phyloP scores from a whole-genome alignment of 2,797 vertebrate genomes.

The Lacerta viridis region DNA sequence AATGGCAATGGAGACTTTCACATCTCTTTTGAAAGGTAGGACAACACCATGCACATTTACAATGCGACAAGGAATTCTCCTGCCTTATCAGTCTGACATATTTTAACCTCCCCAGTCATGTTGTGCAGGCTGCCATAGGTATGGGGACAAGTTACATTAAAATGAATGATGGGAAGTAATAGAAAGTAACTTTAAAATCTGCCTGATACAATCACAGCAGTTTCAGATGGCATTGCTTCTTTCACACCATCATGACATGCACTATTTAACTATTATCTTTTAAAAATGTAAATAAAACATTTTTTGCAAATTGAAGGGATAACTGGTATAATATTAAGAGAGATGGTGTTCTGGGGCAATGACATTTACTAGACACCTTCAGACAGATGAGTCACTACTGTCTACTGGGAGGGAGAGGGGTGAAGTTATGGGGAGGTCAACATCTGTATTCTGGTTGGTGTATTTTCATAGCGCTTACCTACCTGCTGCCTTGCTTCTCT shows the following conservation, averaged over 20 bases:
- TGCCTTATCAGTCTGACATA: constrained; percentile 47
- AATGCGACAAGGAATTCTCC: constrained; percentile 62
- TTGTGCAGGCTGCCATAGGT: constrained; percentile 7
- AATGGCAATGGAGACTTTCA: constrained; percentile 57
- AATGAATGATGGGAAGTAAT: constrained; percentile 38
- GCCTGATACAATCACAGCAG: background rate
- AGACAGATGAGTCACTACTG: too few relatives aligned
- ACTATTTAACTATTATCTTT: constrained; percentile 4
- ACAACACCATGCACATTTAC: constrained; percentile 52
- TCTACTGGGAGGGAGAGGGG: too few relatives aligned
- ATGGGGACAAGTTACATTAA: constrained; percentile 41
- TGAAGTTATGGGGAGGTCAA: too few relatives aligned
- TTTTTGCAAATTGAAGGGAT: background rate
- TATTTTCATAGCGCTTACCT: too few relatives aligned
- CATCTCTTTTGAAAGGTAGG: constrained; percentile 55
- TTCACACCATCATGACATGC: constrained; percentile 1
- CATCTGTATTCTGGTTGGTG: too few relatives aligned
- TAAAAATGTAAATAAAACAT: background rate
- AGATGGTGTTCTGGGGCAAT: background rate
- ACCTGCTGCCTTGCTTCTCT: too few relatives aligned
- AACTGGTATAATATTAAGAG: constrained; percentile 6
- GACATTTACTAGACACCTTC: too few relatives aligned
- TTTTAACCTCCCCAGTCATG: constrained; percentile 52
- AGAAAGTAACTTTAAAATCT: constrained; percentile 27
- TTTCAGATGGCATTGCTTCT: constrained; percentile 19